Percentiles rank a stretch among this genome's conserved stretches.
Evolutionary conservation across 2,888 invertebrate genomes (phyloP).

Genomic region (Drosophila mimetica): DNA sequence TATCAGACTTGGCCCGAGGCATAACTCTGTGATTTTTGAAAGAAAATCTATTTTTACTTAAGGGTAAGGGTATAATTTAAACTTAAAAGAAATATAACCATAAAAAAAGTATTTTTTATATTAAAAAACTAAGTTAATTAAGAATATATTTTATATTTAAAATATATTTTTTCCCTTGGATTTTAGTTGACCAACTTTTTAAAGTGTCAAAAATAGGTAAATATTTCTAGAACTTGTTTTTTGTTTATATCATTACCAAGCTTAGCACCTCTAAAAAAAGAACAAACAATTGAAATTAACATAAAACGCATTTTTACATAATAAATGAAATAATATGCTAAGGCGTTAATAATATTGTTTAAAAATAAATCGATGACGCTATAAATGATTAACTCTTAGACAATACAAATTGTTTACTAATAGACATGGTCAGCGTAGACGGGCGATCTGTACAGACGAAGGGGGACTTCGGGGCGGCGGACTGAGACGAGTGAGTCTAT

Average conservation of each 20-base stretch:
- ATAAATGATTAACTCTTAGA: slow-evolving; percentile 74
- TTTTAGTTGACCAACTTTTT: slow-evolving; percentile 5
- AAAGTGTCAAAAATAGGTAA: neutral
- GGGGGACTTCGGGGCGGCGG: slow-evolving; percentile 3
- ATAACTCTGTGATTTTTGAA: neutral
- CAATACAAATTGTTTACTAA: slow-evolving; percentile 78
- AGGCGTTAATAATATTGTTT: slow-evolving; percentile 69
- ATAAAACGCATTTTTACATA: slow-evolving; percentile 59
- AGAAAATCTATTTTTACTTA: neutral
- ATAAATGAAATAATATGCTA: slow-evolving; percentile 66
- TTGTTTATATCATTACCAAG: slow-evolving; percentile 18
- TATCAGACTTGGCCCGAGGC: slow-evolving; percentile 9
- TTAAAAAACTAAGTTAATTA: too few relatives aligned
- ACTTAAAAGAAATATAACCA: neutral
- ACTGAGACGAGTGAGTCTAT: slow-evolving; percentile 44
- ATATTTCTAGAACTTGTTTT: slow-evolving; percentile 9
- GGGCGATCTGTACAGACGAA: neutral
- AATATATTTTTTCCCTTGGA: neutral
- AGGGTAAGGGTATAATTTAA: neutral
- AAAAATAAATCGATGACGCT: slow-evolving; percentile 76
- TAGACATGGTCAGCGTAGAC: slow-evolving; percentile 47
- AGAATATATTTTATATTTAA: neutral
- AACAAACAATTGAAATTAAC: slow-evolving; percentile 42
- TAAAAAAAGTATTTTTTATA: too few relatives aligned
- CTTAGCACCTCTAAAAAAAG: neutral